Base-by-base conservation (phyloP, 2,888 invertebrate species). In the Agrotis ipsilon region DNA sequence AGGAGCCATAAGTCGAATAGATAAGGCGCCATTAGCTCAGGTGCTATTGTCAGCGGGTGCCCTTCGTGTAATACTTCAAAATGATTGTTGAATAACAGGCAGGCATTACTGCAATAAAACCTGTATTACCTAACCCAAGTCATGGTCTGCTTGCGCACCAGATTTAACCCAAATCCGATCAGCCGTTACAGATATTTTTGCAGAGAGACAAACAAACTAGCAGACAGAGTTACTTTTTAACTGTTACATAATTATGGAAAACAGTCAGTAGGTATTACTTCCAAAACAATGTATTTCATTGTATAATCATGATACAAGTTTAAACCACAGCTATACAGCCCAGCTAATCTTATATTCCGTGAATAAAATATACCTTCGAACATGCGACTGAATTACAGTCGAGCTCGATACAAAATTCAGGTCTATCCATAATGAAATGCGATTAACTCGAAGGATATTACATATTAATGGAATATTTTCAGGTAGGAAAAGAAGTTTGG, bases 261-360 rank as follows among this genome's bases (percentile, higher is more conserved):
- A 49, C n/a, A 24, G 43, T 43, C 16, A 49, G 19, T 39, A 49
- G 46, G 19, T 39, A 49, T 49, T 61, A n/a, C 52, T 6, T 19
- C 27, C 7, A 68, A 64, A 77, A 63, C 65, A 72, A 46, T 18
- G 5, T 62, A 65, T 43, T 18, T 68, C 68, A 76, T 57, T 68
- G 9, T 66, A 52, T 72, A 79, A 79, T 69, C 64, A 61, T 61
- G 58, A 60, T 46, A 65, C 39, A 76, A 71, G 61, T 78, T 63
- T 63, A 63, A 60, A 68, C 68, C 66, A 58, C 43, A 43, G 64
- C 49, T 27, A n/a, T 45, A 70, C n/a, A 45, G 66, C 58, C 24
- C 3, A 68, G 61, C 75, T 78, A 57, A 78, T 84, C 68, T 54
- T 14, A 68, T 71, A 84, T 84, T 84, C 78, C 39, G 52, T 83